A percentile compares a stretch with the other conserved stretches of the same genome.
Evolutionary conservation across 2,797 vertebrate genomes (phyloP).

Genomic region (Sebastes cheni): DNA sequence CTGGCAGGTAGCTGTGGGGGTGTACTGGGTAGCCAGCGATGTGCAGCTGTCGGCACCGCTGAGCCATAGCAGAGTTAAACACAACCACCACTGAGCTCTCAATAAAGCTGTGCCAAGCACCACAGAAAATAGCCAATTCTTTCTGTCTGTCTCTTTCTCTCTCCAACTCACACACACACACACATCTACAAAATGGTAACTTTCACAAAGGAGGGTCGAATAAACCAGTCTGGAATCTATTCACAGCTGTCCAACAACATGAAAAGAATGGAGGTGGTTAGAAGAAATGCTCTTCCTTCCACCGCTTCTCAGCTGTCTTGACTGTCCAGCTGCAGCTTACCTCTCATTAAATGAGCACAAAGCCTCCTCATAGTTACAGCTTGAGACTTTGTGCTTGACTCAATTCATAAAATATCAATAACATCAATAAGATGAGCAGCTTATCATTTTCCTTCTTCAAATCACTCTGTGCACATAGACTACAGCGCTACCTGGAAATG

Average conservation of each 20-base stretch:
- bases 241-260: conserved; percentile 60
- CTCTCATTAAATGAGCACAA: conserved; percentile 55
- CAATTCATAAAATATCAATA: conserved; percentile 55
- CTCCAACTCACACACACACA: not conserved
- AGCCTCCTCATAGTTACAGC: conserved; percentile 31
- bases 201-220: conserved; percentile 43
- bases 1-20: conserved; percentile 35
- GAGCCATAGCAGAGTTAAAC: conserved; percentile 58
- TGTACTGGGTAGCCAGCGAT: conserved; percentile 40
- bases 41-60: conserved; percentile 55
- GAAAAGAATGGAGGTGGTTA: conserved; percentile 50
- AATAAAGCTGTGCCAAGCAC: conserved; percentile 49
- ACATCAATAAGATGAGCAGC: conserved; percentile 31
- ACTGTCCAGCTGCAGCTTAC: conserved; percentile 34
- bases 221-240: conserved; percentile 55
- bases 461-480: not conserved
- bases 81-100: conserved; percentile 60
- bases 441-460: conserved; percentile 38
- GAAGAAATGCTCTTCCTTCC: conserved; percentile 38
- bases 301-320: conserved; percentile 23
- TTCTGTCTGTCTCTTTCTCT: conserved; percentile 32
- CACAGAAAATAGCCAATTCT: conserved; percentile 61
- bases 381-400: conserved; percentile 20
- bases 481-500: not conserved
- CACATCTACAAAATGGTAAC: conserved; percentile 28